Base-by-base conservation (phyloP, 2,888 invertebrate genomes). In the Alloscopus bannaensis region DNA sequence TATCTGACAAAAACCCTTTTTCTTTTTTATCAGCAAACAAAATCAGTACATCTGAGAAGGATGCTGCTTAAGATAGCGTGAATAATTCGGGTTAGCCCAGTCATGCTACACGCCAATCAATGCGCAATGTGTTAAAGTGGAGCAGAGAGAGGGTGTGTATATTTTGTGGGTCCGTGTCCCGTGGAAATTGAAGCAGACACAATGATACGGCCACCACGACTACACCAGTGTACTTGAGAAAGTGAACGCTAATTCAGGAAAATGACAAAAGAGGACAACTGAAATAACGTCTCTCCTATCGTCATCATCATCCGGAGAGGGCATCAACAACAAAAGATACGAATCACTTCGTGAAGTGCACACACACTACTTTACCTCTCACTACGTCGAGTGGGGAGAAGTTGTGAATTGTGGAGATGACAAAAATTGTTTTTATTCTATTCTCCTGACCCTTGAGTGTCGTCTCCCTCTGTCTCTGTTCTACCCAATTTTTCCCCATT, bases 171-270 rank as follows among this genome's bases (percentile, higher is more conserved):
- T 75, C 66, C 66, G 65, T 66, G 68, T 50, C 45, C 50, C 75
- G 68, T 75, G 68, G 75, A 75, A 75, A 75, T 75, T 68, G 75
- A 68, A 68, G 59, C 75, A 75, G 60, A 68, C 60, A 45, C 29
- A 52, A 52, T 31, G 31, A 66, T 66, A 36, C 36, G 18, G 59
- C 59, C 50, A 60, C 45, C 24, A n/a, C 52, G n/a, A n/a, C n/a
- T n/a, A n/a, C n/a, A n/a, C n/a, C n/a, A n/a, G n/a, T n/a, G n/a
- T 55, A 73, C 73, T 73, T 73, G 73, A 73, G 73, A 73, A 73
- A 73, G 73, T 73, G 57, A 73, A 66, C 73, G 73, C 65, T 73
- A 73, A 73, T n/a, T 73, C 73, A 73, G 31, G 73, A 66, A n/a
- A 57, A 65, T 65, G 65, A 73, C 73, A 73, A 73, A 73, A 65